Evolutionary conservation across 2,888 invertebrate species (phyloP).

Genomic region (Trissolcus brochymenae): DNA sequence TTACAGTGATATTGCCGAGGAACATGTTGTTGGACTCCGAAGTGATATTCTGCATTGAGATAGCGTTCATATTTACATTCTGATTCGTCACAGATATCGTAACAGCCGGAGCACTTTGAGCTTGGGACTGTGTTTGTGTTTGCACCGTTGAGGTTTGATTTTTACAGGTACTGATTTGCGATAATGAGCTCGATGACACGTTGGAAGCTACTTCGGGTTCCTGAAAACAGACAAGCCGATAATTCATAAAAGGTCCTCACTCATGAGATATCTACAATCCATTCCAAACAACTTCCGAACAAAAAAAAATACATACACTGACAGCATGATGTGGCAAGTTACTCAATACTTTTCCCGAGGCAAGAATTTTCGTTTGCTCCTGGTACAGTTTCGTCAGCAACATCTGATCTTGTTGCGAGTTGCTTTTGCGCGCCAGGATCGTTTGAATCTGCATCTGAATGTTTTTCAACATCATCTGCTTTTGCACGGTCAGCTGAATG

Average conservation of each 20-base stretch:
- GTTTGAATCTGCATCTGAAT: conserved; percentile 81
- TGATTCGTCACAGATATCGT: conserved; percentile 62
- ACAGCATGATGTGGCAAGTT: conserved; percentile 68
- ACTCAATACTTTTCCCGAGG: conserved; percentile 82
- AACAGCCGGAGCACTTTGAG: conserved; percentile 57
- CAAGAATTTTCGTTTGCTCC: conserved; percentile 84
- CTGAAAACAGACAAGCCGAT: conserved; percentile 54
- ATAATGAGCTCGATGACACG: conserved; percentile 64
- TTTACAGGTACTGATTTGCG: conserved; percentile 66
- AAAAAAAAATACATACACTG: conserved; percentile 54
- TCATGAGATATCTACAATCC: background rate
- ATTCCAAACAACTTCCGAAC: background rate
- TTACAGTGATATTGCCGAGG: conserved; percentile 66
- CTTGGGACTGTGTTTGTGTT: conserved; percentile 74
- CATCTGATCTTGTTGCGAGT: conserved; percentile 79
- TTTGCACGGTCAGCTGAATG: conserved; percentile 85
- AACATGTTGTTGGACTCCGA: conserved; percentile 61
- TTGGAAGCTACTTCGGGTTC: conserved; percentile 68
- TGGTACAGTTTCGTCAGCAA: conserved; percentile 80
- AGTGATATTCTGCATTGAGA: conserved; percentile 61
- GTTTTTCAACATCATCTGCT: conserved; percentile 80
- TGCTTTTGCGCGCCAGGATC: conserved; percentile 78
- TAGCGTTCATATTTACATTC: conserved; percentile 63
- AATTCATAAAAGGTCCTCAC: background rate
- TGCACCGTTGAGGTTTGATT: conserved; percentile 73